Evolutionary conservation across 2,797 vertebrate genomes (phyloP).

Genomic region (Pseudopleuronectes americanus): DNA sequence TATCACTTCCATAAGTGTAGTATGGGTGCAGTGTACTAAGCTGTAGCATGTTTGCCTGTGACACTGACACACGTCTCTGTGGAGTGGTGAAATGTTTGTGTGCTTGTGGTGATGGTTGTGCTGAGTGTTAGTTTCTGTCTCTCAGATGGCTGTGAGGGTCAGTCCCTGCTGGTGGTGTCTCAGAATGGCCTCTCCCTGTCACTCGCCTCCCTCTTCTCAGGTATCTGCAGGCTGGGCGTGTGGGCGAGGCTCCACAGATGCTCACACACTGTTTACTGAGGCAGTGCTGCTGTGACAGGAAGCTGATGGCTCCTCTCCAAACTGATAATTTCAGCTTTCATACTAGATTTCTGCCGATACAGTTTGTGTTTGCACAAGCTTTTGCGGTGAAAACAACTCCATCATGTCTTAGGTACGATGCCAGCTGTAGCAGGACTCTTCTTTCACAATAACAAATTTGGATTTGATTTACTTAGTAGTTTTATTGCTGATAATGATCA

Average conservation of each 20-base stretch:
- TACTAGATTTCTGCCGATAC: too few relatives aligned
- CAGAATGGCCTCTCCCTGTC: conserved; percentile 92
- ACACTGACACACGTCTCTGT: conserved; percentile 17
- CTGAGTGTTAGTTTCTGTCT: conserved; percentile 88
- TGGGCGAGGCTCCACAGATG: conserved; percentile 41
- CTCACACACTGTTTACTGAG: conserved; percentile 21
- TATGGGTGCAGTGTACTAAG: neutral
- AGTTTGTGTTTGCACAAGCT: too few relatives aligned
- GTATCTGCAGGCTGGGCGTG: conserved; percentile 77
- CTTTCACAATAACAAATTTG: too few relatives aligned
- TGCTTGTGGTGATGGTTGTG: conserved; percentile 57
- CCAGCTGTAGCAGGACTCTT: too few relatives aligned
- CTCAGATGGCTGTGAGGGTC: conserved; percentile 94
- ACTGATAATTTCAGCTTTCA: conserved; percentile 40
- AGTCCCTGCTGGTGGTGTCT: conserved; percentile 93
- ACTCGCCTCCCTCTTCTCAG: conserved; percentile 95
- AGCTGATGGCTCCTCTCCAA: conserved; percentile 60
- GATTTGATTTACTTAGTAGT: too few relatives aligned
- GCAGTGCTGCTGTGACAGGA: conserved; percentile 25
- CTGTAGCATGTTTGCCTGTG: conserved; percentile 9
- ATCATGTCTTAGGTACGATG: too few relatives aligned
- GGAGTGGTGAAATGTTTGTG: conserved; percentile 47
- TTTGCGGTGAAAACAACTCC: too few relatives aligned
- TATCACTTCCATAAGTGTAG: conserved; percentile 19
- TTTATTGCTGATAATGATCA: too few relatives aligned